Percentiles rank a stretch among this genome's conserved stretches.
These are phyloP conservation scores for Anaspis maculata DNA, from an alignment of 2,888 invertebrate species.

Conservation along the genomic window DNA sequence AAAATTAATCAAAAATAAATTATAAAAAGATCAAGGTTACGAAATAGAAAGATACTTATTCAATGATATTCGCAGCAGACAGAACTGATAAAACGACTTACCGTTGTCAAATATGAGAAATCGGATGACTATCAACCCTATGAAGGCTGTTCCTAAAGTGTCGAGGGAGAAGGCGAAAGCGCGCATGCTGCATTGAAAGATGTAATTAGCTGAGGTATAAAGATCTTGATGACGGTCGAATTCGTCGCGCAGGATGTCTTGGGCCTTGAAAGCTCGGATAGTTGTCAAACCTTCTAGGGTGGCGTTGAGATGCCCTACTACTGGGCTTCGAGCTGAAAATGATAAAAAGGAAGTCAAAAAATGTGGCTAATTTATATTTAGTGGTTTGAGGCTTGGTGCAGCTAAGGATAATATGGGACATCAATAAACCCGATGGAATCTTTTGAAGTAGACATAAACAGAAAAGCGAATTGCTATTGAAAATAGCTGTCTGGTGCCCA, in stretches of 20 bases:
- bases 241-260: conserved; percentile 31
- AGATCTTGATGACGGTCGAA: conserved; percentile 34
- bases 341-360: not conserved
- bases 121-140: conserved; percentile 19
- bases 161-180: conserved; percentile 36
- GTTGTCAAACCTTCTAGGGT: conserved; percentile 37
- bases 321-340: conserved; percentile 34
- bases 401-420: too few species aligned
- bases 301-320: conserved; percentile 37
- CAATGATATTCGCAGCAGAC: too few species aligned
- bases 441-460: too few species aligned
- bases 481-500: too few species aligned
- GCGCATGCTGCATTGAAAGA: conserved; percentile 38
- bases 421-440: too few species aligned
- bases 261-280: conserved; percentile 34
- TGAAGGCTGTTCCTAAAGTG: conserved; percentile 26
- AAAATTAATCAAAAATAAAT: not conserved
- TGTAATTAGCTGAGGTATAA: conserved; percentile 26
- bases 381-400: too few species aligned
- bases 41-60: too few species aligned
- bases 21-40: too few species aligned
- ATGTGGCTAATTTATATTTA: too few species aligned
- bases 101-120: conserved; percentile 8
- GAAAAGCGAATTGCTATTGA: too few species aligned
- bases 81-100: conserved; percentile 4